These are phyloP conservation scores for Pluvianellus socialis DNA, from an alignment of 2,113 vertebrate genomes.

Conservation along the genomic window DNA sequence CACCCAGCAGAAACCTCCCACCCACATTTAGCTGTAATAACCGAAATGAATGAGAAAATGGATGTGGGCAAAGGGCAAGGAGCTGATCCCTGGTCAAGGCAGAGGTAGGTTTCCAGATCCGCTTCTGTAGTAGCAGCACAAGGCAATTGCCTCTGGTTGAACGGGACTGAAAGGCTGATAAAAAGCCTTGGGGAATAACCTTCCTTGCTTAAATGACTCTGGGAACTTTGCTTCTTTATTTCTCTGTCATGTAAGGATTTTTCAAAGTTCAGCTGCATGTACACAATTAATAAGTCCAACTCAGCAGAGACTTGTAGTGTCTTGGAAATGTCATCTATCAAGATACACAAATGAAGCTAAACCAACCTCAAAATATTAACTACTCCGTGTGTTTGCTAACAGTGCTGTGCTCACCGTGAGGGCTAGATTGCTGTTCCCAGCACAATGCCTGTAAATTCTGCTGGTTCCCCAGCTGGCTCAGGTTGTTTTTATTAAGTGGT, in stretches of 20 bases:
- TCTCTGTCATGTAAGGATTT: not conserved
- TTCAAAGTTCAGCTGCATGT: not conserved
- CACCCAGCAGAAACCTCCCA: not conserved
- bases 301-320: not conserved
- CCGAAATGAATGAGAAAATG: not conserved
- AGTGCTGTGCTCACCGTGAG: not conserved
- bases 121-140: not conserved
- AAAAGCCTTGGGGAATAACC: not conserved
- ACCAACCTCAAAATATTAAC: conserved; percentile 31
- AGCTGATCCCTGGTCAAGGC: not conserved
- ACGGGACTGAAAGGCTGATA: not conserved
- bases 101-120: not conserved
- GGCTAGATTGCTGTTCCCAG: not conserved
- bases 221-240: not conserved
- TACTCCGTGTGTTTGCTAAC: not conserved
- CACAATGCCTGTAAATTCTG: not conserved
- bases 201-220: not conserved
- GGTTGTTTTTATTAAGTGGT: not conserved
- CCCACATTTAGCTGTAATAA: not conserved
- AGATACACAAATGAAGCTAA: conserved; percentile 6
- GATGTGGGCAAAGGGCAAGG: not conserved
- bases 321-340: conserved; percentile 9
- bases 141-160: not conserved
- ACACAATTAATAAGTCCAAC: not conserved
- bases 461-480: accelerated